Conservation (phyloP, 2,888 invertebrate genomes). For the Microctonus aethiopoides region DNA sequence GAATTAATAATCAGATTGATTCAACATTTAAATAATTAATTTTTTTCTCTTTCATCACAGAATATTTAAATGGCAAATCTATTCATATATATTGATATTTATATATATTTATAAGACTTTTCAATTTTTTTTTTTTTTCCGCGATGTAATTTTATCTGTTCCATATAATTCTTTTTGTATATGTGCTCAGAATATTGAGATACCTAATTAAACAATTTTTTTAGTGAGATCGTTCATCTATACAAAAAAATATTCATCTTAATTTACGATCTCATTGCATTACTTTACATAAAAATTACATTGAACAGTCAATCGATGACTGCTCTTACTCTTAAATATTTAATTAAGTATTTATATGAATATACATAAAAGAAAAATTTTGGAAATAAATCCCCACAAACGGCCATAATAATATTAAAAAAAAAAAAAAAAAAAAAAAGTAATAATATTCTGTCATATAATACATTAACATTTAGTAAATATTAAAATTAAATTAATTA, state of each 20-base stretch:
- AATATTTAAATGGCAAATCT: not conserved
- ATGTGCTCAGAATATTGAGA: not conserved
- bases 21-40: not conserved
- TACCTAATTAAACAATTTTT: constrained; percentile 21
- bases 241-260: constrained; percentile 50
- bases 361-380: not conserved
- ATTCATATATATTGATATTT: not conserved
- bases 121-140: no score
- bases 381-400: not conserved
- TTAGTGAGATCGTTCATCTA: constrained; percentile 31
- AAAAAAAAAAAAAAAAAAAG: not conserved
- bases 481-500: constrained; percentile 5
- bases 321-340: constrained; percentile 13
- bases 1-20: not conserved
- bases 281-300: not conserved
- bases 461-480: not conserved
- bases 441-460: not conserved
- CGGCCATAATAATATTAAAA: not conserved
- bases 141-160: not conserved
- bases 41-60: not conserved
- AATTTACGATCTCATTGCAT: constrained; percentile 24
- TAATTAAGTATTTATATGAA: not conserved
- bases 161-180: not conserved
- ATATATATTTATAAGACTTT: not conserved
- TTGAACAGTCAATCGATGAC: constrained; percentile 20